These are phyloP conservation scores for Hetaerina americana DNA, from an alignment of 1,140 invertebrate species.

Conservation along the genomic window DNA sequence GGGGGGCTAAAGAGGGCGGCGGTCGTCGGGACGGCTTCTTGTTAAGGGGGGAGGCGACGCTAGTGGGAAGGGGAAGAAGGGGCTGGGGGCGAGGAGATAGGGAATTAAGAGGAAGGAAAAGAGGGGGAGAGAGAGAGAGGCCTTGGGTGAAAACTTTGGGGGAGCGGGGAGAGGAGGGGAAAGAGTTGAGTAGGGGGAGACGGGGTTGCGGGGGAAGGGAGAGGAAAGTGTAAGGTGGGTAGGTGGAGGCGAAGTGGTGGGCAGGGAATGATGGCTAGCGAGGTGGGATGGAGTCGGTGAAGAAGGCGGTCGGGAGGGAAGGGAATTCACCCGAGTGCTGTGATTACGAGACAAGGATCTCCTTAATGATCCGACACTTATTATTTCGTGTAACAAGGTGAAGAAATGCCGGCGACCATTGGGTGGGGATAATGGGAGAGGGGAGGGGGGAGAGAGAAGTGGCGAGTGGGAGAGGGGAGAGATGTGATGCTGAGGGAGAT, in stretches of 20 bases:
- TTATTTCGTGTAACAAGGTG: neutral
- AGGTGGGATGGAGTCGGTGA: too few relatives aligned
- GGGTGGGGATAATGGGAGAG: too few relatives aligned
- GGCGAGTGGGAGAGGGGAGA: too few relatives aligned
- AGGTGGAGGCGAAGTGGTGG: too few relatives aligned
- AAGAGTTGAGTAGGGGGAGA: too few relatives aligned
- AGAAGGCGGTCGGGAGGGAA: too few relatives aligned
- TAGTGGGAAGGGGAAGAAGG: neutral
- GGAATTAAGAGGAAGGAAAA: neutral
- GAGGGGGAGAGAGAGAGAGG: neutral
- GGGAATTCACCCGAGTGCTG: too few relatives aligned
- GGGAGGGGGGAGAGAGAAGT: too few relatives aligned
- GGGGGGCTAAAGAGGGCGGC: neutral
- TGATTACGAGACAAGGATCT: neutral
- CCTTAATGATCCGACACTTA: neutral
- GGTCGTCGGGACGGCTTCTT: neutral
- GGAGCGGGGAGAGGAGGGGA: neutral
- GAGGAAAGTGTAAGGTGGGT: too few relatives aligned
- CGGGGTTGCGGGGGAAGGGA: too few relatives aligned
- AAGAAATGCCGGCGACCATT: neutral
- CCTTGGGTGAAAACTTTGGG: neutral
- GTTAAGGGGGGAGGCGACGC: neutral
- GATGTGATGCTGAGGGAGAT: too few relatives aligned
- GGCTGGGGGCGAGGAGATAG: neutral
- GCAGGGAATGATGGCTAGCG: too few relatives aligned